Conservation (phyloP, 2,797 vertebrate genomes). For the Fundulus diaphanus region DNA sequence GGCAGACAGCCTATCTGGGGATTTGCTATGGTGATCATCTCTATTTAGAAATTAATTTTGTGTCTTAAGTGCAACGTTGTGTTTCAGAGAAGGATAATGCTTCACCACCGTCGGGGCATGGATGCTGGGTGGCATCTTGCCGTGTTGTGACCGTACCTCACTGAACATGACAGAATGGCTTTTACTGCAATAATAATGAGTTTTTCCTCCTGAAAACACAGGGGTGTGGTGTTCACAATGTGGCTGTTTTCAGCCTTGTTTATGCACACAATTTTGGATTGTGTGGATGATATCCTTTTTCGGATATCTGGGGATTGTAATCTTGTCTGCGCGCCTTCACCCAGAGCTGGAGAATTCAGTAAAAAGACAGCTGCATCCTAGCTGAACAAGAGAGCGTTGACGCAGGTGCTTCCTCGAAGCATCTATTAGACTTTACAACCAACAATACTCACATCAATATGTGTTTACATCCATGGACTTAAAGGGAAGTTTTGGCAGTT, state of each 20-base stretch:
- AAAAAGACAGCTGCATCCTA: no score
- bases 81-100: constrained; percentile 25
- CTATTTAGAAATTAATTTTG: constrained; percentile 59
- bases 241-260: neutral
- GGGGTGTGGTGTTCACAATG: neutral
- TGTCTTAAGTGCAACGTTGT: constrained; percentile 53
- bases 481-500: no score
- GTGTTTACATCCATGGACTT: no score
- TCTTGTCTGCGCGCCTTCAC: no score
- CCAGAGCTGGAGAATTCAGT: no score
- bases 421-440: no score
- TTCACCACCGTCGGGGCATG: constrained; percentile 21
- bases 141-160: constrained; percentile 20
- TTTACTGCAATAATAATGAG: constrained; percentile 29
- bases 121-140: constrained; percentile 15
- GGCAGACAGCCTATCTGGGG: constrained; percentile 31
- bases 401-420: no score
- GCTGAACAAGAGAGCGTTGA: no score
- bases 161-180: constrained; percentile 26
- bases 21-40: constrained; percentile 47
- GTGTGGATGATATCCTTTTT: no score
- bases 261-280: neutral
- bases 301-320: no score
- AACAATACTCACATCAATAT: no score
- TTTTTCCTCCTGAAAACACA: constrained; percentile 16